Conservation (phyloP, 2,797 vertebrate species). For the Xenentodon cancila region DNA sequence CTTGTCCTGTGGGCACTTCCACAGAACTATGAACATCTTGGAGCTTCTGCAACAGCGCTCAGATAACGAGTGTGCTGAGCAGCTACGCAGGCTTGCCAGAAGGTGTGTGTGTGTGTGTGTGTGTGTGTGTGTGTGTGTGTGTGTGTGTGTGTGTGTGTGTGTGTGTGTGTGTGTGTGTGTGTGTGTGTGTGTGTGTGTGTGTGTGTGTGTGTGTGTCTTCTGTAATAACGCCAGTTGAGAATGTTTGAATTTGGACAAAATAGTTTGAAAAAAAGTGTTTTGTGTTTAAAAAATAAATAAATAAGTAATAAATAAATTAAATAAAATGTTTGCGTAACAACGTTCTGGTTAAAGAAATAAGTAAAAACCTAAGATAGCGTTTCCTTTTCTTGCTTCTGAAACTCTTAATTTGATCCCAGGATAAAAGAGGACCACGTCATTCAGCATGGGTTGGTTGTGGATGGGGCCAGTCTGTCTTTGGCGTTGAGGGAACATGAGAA, state of each 20-base stretch:
- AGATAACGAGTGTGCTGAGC: conserved; percentile 92
- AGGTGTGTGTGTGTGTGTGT: conserved; percentile 77
- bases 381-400: neutral
- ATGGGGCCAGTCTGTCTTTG: conserved; percentile 95
- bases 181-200: neutral
- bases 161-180: conserved; percentile 58
- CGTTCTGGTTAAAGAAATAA: too few relatives aligned
- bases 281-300: too few relatives aligned
- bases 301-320: too few relatives aligned
- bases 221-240: too few relatives aligned
- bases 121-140: neutral
- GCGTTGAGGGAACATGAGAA: conserved; percentile 96
- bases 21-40: conserved; percentile 95
- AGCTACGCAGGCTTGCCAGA: conserved; percentile 88
- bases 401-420: conserved; percentile 66
- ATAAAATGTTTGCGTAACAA: too few relatives aligned
- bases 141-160: neutral
- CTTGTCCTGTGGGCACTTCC: conserved; percentile 96
- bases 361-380: too few relatives aligned
- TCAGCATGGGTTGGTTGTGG: conserved; percentile 96
- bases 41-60: conserved; percentile 93
- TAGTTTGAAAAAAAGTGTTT: too few relatives aligned
- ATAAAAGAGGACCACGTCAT: conserved; percentile 96
- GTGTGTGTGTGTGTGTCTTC: neutral
- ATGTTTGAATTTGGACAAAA: too few relatives aligned